Base-by-base conservation (phyloP, 64 coral and sea anemone species). In the Astreopora myriophthalma region DNA sequence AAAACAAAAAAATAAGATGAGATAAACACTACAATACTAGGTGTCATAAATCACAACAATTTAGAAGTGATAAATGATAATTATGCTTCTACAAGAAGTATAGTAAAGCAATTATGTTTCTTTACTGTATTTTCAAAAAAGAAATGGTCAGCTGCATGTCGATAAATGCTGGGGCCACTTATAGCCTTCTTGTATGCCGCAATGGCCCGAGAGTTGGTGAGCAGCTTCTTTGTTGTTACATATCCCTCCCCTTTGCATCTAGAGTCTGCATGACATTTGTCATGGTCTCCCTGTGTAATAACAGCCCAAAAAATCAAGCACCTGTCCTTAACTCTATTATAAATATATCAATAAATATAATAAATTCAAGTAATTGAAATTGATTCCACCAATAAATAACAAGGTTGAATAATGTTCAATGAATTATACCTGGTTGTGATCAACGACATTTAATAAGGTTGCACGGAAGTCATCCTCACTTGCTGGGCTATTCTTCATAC, bases 141-240 rank as follows among this genome's bases (percentile, higher is more conserved):
- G 16, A 12, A 89, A 57, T 46, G 42, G 61, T 62, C 55, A 10
- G 37, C 73, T 33, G 73, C 72, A 48, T 89, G 42, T 78, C 73
- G 44, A 57, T 68, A 89, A 38, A 89, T 89, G 5, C 32, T 14
- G 9, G 30, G 64, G 10, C 25, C 35, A 16, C 30, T 79, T 10
- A 79, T 68, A 74, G 87, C 87, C 26, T 89, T 89, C 61, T 42
- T 89, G 31, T 89, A 89, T 65, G 73, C 87, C 24, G 31, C 87
- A 66, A 80, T 67, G 17, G 73, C 87, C 22, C 67, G 36, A 62
- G 34, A 34, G 12, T 79, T 67, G 16, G 57, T 68, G 55, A 89
- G 62, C 37, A 26, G 23, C 14, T 64, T 63, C 24, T 89, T 89
- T 33, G 55, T 89, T 31, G 61, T 78, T 27, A 80, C 74, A 79